A percentile compares a stretch with the other conserved stretches of the same genome.
Conservation (phyloP, 2,888 invertebrate genomes). For the Trisateles emortualis region DNA sequence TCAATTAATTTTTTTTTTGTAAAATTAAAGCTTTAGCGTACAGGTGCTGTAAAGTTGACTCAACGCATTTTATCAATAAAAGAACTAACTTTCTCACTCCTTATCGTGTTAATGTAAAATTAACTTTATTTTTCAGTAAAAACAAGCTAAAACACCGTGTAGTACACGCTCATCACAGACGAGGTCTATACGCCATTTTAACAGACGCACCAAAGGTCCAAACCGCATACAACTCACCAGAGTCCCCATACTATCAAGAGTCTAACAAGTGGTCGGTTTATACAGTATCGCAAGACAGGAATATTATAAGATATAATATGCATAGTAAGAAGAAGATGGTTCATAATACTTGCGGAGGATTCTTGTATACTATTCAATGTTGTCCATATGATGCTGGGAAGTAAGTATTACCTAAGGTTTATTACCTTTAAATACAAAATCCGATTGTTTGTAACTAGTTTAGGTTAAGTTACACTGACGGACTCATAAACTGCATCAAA, state of each 20-base stretch:
- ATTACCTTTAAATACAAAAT: no score
- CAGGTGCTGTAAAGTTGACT: no score
- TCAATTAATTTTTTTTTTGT: no score
- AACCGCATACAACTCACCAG: constrained; percentile 12
- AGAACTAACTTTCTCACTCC: no score
- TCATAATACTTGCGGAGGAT: constrained; percentile 89
- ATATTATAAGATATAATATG: constrained; percentile 82
- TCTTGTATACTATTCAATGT: constrained; percentile 87
- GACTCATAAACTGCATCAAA: no score
- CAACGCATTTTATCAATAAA: no score
- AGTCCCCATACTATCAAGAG: background rate
- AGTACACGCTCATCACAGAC: constrained; percentile 84
- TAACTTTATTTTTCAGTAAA: constrained; percentile 56
- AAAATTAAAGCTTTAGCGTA: no score
- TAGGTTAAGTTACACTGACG: no score
- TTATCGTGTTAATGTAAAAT: constrained; percentile 4
- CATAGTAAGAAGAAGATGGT: constrained; percentile 62
- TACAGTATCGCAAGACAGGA: constrained; percentile 88
- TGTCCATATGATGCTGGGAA: constrained; percentile 91
- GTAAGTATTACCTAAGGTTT: constrained; percentile 65
- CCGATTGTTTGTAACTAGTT: no score
- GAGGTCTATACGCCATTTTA: constrained; percentile 88
- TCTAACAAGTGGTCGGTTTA: constrained; percentile 76
- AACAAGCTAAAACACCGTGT: constrained; percentile 64
- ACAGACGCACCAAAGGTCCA: constrained; percentile 72